Percentiles rank a stretch among this genome's conserved stretches.
Conservation (phyloP, 2,113 vertebrate genomes). For the Xyrauchen texanus region DNA sequence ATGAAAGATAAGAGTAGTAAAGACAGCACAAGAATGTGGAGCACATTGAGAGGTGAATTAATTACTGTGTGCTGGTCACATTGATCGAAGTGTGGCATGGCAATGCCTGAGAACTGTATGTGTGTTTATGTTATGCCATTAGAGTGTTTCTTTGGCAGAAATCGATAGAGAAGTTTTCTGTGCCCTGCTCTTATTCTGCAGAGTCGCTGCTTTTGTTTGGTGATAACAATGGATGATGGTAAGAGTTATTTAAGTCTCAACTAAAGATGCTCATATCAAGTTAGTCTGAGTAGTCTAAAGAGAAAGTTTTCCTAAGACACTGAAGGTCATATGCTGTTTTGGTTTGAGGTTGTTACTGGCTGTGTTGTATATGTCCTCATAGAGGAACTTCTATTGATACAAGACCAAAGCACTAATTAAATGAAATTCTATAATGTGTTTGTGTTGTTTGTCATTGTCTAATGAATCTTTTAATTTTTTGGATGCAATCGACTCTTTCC, state of each 20-base stretch:
- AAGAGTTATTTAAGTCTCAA: slow-evolving; percentile 35
- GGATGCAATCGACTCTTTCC: background rate
- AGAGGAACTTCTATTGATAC: slow-evolving; percentile 27
- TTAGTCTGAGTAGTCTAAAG: slow-evolving; percentile 15
- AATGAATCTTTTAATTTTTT: background rate
- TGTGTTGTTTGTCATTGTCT: slow-evolving; percentile 23
- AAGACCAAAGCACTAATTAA: slow-evolving; percentile 32
- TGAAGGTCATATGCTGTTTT: slow-evolving; percentile 37
- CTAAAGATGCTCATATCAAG: slow-evolving; percentile 12
- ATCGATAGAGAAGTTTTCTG: slow-evolving; percentile 40
- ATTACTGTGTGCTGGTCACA: slow-evolving; percentile 39
- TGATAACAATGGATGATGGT: slow-evolving; percentile 24
- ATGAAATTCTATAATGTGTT: slow-evolving; percentile 10
- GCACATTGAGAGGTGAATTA: slow-evolving; percentile 53
- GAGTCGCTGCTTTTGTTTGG: slow-evolving; percentile 42
- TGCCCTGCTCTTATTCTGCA: slow-evolving; percentile 19
- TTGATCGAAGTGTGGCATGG: slow-evolving; percentile 70
- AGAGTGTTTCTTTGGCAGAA: slow-evolving; percentile 32
- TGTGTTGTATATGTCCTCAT: slow-evolving; percentile 7
- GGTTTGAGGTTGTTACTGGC: slow-evolving; percentile 40
- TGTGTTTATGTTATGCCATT: slow-evolving; percentile 59
- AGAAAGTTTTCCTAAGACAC: slow-evolving; percentile 29
- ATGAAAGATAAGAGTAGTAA: slow-evolving; percentile 44
- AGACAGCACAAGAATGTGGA: slow-evolving; percentile 52
- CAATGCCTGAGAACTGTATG: slow-evolving; percentile 61